These are phyloP conservation scores for Molorchus minor DNA, from an alignment of 2,888 invertebrate species.

Conservation along the genomic window DNA sequence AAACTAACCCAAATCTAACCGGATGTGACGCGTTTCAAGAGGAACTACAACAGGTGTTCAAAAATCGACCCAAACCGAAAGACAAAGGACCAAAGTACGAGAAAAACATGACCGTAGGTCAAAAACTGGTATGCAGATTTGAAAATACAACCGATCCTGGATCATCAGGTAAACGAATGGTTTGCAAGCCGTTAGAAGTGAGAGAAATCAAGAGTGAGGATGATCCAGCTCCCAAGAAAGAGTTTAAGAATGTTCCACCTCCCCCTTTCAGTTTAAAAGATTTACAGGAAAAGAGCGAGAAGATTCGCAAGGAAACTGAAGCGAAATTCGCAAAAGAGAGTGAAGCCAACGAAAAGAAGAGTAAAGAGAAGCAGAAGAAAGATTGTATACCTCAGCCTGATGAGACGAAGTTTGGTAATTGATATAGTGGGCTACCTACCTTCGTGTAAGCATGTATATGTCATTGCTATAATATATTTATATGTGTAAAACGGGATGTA, in stretches of 20 bases:
- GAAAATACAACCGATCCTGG: background rate
- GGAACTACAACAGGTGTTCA: constrained; percentile 5
- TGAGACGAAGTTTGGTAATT: background rate
- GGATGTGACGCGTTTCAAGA: background rate
- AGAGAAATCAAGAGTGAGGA: constrained; percentile 26
- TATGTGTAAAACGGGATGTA: too few relatives aligned
- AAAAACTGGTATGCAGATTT: constrained; percentile 19
- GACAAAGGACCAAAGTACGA: background rate
- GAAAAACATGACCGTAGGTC: background rate
- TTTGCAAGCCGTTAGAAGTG: constrained; percentile 24
- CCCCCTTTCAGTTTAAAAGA: constrained; percentile 24
- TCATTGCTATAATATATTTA: too few relatives aligned
- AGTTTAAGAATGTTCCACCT: background rate
- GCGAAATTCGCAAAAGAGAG: background rate
- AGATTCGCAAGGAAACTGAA: constrained; percentile 1
- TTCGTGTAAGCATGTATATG: too few relatives aligned
- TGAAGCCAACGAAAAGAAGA: background rate
- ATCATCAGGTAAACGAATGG: constrained; percentile 10
- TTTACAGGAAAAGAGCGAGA: constrained; percentile 23
- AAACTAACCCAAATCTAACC: background rate
- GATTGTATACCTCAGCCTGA: background rate
- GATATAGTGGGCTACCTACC: too few relatives aligned
- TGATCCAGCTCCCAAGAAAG: background rate
- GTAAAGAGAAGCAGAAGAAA: background rate
- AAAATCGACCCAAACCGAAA: background rate